These are phyloP conservation scores for Paedocypris micromegethes DNA, from an alignment of 2,797 vertebrate species.

Conservation along the genomic window DNA sequence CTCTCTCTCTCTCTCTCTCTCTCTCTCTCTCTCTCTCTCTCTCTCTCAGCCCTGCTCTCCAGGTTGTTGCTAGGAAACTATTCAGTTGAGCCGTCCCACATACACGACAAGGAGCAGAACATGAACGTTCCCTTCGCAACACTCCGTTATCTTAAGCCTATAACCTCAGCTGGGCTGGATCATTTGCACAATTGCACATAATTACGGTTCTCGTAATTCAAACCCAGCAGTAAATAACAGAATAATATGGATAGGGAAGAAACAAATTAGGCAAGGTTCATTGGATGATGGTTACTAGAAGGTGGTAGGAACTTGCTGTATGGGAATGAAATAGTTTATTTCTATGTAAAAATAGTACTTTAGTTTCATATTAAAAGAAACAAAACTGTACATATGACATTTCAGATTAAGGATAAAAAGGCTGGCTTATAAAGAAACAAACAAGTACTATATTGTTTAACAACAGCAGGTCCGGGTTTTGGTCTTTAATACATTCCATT, in stretches of 20 bases:
- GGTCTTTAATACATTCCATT: too few relatives aligned
- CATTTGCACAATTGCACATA: constrained; percentile 14
- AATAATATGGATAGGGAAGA: constrained; percentile 14
- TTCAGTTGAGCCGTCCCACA: constrained; percentile 48
- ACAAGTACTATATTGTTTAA: too few relatives aligned
- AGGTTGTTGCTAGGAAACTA: constrained; percentile 64
- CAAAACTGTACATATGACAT: too few relatives aligned
- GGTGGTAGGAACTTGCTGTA: too few relatives aligned
- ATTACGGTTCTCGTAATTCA: constrained; percentile 14
- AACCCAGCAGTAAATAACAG: background rate
- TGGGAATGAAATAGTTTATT: too few relatives aligned
- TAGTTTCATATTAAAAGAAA: too few relatives aligned
- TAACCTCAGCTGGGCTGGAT: constrained; percentile 14
- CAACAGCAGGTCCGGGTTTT: too few relatives aligned
- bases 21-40: constrained; percentile 23
- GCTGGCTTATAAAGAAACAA: too few relatives aligned
- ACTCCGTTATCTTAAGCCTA: constrained; percentile 27
- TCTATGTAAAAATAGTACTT: too few relatives aligned
- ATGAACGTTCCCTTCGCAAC: constrained; percentile 38
- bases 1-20: constrained; percentile 29
- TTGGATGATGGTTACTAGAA: background rate
- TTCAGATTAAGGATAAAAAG: too few relatives aligned
- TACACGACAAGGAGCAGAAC: constrained; percentile 38
- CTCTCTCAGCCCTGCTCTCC: constrained; percentile 25
- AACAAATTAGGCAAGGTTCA: background rate